Conservation (phyloP, 2,888 invertebrate genomes). For the Erpobdella octoculata region DNA sequence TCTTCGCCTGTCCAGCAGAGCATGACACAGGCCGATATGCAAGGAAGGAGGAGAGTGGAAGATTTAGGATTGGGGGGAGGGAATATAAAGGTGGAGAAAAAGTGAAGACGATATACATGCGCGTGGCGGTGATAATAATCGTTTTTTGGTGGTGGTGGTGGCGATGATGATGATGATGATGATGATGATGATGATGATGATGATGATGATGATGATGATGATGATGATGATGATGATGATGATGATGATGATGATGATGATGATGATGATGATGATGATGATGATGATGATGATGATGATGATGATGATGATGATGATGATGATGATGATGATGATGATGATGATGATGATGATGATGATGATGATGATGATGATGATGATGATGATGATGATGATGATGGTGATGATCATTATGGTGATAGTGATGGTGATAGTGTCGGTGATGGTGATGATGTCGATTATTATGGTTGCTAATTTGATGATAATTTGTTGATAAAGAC, state of each 20-base stretch:
- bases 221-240: slow-evolving; percentile 23
- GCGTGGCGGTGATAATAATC: too few relatives aligned
- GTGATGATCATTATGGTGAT: slow-evolving; percentile 21
- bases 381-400: slow-evolving; percentile 11
- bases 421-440: slow-evolving; percentile 16
- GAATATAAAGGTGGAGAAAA: too few relatives aligned
- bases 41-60: too few relatives aligned
- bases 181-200: slow-evolving; percentile 19
- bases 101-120: too few relatives aligned
- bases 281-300: slow-evolving; percentile 26
- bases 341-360: slow-evolving; percentile 24
- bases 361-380: slow-evolving; percentile 13
- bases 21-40: too few relatives aligned
- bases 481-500: slow-evolving; percentile 8
- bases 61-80: too few relatives aligned
- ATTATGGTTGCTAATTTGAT: slow-evolving; percentile 1
- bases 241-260: slow-evolving; percentile 23
- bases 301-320: slow-evolving; percentile 32
- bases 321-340: slow-evolving; percentile 33
- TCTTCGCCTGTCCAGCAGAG: too few relatives aligned
- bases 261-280: slow-evolving; percentile 26
- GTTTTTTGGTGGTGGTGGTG: neutral
- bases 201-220: slow-evolving; percentile 25
- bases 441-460: slow-evolving; percentile 4
- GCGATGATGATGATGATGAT: slow-evolving; percentile 10